Conservation (phyloP, 2,888 invertebrate genomes). For the Nemotelus nigrinus region DNA sequence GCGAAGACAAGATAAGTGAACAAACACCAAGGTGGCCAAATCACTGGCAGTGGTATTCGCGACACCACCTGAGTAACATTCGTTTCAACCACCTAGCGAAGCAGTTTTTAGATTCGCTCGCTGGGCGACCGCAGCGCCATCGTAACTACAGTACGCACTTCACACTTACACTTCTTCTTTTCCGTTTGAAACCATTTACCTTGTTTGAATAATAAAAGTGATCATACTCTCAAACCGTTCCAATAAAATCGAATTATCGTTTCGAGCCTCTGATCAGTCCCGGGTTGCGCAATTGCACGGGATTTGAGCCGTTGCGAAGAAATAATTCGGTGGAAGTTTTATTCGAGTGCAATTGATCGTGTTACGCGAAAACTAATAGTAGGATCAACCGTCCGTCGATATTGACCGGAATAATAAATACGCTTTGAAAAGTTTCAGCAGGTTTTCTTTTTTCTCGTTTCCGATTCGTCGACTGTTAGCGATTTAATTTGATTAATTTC, state of each 20-base stretch:
- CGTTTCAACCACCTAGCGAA: conserved; percentile 18
- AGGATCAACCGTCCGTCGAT: conserved; percentile 31
- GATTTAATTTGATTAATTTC: conserved; percentile 22
- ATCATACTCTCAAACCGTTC: conserved; percentile 5
- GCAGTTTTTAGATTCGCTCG: conserved; percentile 52
- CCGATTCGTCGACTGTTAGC: conserved; percentile 3
- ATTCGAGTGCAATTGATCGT: conserved; percentile 27
- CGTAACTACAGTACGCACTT: conserved; percentile 8
- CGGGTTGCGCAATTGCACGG: conserved; percentile 32
- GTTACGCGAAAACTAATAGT: conserved; percentile 28
- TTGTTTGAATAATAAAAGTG: conserved; percentile 6
- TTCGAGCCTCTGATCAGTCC: conserved; percentile 21
- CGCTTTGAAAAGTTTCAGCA: conserved; percentile 12
- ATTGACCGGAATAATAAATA: conserved; percentile 30
- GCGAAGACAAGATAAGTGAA: conserved; percentile 29
- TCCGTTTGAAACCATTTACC: background rate
- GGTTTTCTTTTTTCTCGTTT: conserved; percentile 31
- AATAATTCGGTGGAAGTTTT: conserved; percentile 34
- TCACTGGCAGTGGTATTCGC: conserved; percentile 49
- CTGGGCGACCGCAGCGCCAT: conserved; percentile 53
- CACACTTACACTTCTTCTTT: conserved; percentile 16
- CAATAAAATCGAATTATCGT: conserved; percentile 1
- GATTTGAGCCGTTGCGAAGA: conserved; percentile 7
- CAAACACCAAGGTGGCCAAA: conserved; percentile 35
- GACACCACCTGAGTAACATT: conserved; percentile 48